A percentile compares a stretch with the other conserved stretches of the same genome.
phyloP scores from a whole-genome alignment of 1,140 invertebrate genomes.

The Trachelipus rathkii region DNA sequence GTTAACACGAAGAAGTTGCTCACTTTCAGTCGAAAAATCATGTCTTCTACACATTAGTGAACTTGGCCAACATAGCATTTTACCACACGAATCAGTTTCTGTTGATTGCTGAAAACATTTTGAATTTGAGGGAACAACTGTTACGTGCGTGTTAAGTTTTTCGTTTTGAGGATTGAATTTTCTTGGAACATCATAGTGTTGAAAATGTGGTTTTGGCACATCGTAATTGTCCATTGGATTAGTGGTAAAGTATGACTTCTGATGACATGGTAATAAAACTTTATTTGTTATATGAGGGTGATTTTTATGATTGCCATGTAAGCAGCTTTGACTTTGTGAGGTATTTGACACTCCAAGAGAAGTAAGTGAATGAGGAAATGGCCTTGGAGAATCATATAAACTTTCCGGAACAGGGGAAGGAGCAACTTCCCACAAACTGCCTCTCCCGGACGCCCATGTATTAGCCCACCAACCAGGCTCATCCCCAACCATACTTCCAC shows the following conservation, averaged over 20 bases:
- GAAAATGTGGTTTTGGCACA: slow-evolving; percentile 28
- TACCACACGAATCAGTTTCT: slow-evolving; percentile 18
- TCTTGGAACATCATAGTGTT: slow-evolving; percentile 26
- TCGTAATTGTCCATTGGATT: slow-evolving; percentile 45
- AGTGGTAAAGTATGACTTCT: slow-evolving; percentile 14
- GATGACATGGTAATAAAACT: not conserved
- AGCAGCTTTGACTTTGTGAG: not conserved
- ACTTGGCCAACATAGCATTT: slow-evolving; percentile 55
- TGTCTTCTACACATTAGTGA: slow-evolving; percentile 61
- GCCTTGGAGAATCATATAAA: slow-evolving; percentile 24
- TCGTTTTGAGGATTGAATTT: slow-evolving; percentile 33
- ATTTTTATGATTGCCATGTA: not conserved
- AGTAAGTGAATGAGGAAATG: slow-evolving; percentile 13
- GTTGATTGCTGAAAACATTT: slow-evolving; percentile 2
- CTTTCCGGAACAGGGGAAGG: slow-evolving; percentile 28
- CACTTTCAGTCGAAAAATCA: slow-evolving; percentile 56
- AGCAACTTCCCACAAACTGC: slow-evolving; percentile 29
- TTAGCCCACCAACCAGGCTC: slow-evolving; percentile 25
- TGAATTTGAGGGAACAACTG: slow-evolving; percentile 7
- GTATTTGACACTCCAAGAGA: not conserved
- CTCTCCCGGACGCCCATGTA: slow-evolving; percentile 35
- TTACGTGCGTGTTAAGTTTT: slow-evolving; percentile 26
- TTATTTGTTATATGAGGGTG: not conserved
- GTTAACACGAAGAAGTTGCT: slow-evolving; percentile 52
- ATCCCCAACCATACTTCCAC: slow-evolving; percentile 25